Base-by-base conservation (phyloP, 2,113 vertebrate species). In the Boulengerochromis microlepis region DNA sequence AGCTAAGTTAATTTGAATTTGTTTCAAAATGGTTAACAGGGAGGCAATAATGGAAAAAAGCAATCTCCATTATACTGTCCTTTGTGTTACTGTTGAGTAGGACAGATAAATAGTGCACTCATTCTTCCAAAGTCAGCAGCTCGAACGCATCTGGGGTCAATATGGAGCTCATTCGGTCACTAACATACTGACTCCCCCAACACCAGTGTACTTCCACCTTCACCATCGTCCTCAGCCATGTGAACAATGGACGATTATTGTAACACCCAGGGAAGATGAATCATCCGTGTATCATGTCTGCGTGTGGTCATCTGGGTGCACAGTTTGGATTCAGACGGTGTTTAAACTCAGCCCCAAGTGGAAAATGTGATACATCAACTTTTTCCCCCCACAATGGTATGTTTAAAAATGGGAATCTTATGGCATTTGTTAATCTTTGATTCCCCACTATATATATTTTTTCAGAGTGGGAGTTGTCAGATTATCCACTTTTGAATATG, bases 261-360 rank as follows among this genome's bases (percentile, higher is more conserved):
- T 74, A 82, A 80, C 83, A 33, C 92, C 85, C 71, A 3, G 90
- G 93, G 93, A 84, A 18, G 9, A 81, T 92, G 93, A 95, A 81
- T 95, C 94, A 94, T 82, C 61, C 10, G 15, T 78, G 82, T 90
- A 92, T 95, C 88, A 90, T 93, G 92, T 85, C 91, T 95, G 91
- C 29, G 64, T 94, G 93, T 93, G 93, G 95, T 92, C 81, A 64
- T 87, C 91, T 87, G 92, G 56, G 74, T 85, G 89, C 83, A 35
- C 52, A 86, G 81, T 86, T 86, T 89, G 31, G 13, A 83, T 82
- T 82, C 61, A 84, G 84, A 56, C 9, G 19, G 86, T 78, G 82
- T 50, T 64, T 26, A 82, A 18, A 53, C 57, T 81, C 59, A 13
- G 69, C 89, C 85, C 84, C 78, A 76, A 89, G 87, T 90, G 87